A percentile compares a stretch with the other conserved stretches of the same genome.
phyloP scores from a whole-genome alignment of 2,888 invertebrate species.

The Myathropa florea region DNA sequence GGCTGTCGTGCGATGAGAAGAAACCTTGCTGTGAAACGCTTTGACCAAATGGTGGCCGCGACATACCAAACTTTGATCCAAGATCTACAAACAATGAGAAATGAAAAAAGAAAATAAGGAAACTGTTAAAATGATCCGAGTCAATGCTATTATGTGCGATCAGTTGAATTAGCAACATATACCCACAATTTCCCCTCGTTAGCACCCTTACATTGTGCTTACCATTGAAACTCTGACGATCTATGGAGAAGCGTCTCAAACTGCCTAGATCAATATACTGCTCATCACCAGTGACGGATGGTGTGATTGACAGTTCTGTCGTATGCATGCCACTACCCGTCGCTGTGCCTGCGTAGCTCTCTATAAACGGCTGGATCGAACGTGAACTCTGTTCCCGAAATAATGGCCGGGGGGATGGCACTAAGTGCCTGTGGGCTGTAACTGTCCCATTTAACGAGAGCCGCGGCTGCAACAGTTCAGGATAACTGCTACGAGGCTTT shows the following conservation, averaged over 20 bases:
- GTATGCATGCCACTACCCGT: conserved; percentile 76
- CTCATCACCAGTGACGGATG: conserved; percentile 78
- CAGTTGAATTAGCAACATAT: background rate
- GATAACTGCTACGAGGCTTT: conserved; percentile 77
- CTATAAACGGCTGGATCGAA: conserved; percentile 78
- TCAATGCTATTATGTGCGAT: background rate
- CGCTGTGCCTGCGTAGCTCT: conserved; percentile 36
- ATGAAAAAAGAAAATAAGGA: conserved; percentile 35
- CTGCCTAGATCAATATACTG: conserved; percentile 80
- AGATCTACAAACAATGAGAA: conserved; percentile 82
- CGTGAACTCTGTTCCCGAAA: conserved; percentile 79
- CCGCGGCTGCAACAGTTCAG: conserved; percentile 79
- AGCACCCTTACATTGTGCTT: conserved; percentile 72
- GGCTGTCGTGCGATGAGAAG: conserved; percentile 88
- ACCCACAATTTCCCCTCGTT: background rate
- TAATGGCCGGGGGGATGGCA: conserved; percentile 78
- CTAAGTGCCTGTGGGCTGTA: conserved; percentile 76
- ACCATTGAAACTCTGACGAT: conserved; percentile 80
- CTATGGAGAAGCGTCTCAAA: conserved; percentile 79
- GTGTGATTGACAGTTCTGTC: conserved; percentile 79
- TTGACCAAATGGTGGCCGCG: conserved; percentile 82
- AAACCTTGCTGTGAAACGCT: conserved; percentile 84
- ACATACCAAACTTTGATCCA: conserved; percentile 90
- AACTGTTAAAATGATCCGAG: background rate
- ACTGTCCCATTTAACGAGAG: conserved; percentile 79